phyloP scores from a whole-genome alignment of 2,113 vertebrate species.

The Syrmaticus mikado region DNA sequence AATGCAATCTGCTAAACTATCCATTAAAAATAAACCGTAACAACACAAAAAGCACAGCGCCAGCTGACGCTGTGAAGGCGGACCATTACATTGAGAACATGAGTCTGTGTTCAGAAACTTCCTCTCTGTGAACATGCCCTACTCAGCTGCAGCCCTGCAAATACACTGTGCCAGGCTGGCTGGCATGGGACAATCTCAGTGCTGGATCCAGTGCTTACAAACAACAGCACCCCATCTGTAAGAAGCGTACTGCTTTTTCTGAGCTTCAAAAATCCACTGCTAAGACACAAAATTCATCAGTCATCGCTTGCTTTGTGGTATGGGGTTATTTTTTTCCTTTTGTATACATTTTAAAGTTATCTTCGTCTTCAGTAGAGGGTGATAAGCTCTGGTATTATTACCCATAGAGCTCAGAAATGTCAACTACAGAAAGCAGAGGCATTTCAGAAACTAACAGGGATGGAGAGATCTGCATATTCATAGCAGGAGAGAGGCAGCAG shows the following conservation, averaged over 20 bases:
- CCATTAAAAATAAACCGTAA: neutral
- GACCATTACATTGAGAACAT: neutral
- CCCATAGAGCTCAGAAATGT: neutral
- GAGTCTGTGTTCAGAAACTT: neutral
- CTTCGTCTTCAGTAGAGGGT: neutral
- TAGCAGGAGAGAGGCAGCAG: neutral
- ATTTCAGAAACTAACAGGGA: neutral
- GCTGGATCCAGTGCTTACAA: neutral
- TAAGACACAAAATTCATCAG: neutral
- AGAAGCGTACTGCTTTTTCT: neutral
- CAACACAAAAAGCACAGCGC: neutral
- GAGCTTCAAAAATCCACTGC: neutral
- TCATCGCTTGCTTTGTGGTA: neutral
- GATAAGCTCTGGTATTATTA: neutral
- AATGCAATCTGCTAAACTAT: neutral
- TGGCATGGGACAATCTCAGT: neutral
- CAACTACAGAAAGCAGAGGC: neutral
- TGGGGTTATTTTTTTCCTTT: neutral
- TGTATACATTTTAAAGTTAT: neutral
- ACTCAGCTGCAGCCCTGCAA: neutral
- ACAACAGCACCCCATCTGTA: neutral
- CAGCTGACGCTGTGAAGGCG: neutral
- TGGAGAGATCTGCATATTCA: slow-evolving; percentile 3
- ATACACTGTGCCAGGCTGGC: neutral
- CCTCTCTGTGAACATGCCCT: neutral